These are phyloP conservation scores for Elaphurus davidianus DNA, from an alignment of 2,113 vertebrate genomes.

Conservation along the genomic window DNA sequence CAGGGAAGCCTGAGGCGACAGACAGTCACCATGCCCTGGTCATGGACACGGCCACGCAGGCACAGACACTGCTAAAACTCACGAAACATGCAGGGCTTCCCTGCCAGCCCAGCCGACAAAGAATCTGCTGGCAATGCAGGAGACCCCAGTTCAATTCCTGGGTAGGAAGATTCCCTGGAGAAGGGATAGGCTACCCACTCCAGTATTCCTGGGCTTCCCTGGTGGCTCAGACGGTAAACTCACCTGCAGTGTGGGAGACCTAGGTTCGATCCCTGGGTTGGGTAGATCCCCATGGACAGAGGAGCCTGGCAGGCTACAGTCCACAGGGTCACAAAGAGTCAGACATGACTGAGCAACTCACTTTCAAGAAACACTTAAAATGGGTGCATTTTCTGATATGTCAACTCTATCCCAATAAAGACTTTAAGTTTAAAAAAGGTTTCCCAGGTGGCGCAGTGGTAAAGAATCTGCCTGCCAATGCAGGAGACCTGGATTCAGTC, in stretches of 20 bases:
- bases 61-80: background rate
- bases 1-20: no score
- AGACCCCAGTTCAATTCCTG: background rate
- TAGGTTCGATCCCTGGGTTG: no score
- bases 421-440: background rate
- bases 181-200: background rate
- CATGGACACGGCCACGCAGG: background rate
- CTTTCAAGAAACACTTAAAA: background rate
- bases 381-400: background rate
- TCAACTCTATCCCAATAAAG: background rate
- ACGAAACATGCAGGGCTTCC: background rate
- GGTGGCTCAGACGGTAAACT: no score
- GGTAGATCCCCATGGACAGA: background rate
- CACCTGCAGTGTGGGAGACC: no score
- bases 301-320: background rate
- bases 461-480: no score
- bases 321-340: background rate
- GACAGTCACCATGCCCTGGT: fast-evolving
- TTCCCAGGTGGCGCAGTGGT: background rate
- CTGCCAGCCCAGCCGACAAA: background rate
- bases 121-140: no score
- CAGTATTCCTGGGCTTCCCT: background rate
- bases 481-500: background rate
- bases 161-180: background rate
- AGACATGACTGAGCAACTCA: background rate